These are phyloP conservation scores for Microcebus lehilahytsara DNA, from an alignment of 2,113 vertebrate species.

Conservation along the genomic window DNA sequence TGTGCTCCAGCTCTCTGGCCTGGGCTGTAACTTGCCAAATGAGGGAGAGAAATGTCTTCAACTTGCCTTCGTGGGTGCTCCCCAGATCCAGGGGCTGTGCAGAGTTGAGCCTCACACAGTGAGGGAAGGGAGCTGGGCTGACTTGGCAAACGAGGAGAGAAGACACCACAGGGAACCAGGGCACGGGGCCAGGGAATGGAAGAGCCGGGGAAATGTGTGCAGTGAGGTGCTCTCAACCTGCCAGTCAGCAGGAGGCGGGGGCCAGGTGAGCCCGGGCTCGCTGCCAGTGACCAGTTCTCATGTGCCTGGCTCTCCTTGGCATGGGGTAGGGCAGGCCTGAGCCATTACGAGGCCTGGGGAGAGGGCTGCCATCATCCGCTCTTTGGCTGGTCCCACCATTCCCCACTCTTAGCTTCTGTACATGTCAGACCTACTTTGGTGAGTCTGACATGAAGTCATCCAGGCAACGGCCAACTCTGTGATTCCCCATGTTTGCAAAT, in stretches of 20 bases:
- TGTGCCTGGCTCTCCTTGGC: neutral
- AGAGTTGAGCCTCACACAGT: neutral
- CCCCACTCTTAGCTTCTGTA: neutral
- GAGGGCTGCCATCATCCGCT: neutral
- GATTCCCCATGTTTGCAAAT: neutral
- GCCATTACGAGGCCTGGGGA: neutral
- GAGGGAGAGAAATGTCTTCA: neutral
- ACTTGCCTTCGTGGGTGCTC: neutral
- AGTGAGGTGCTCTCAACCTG: neutral
- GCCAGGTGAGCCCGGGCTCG: neutral
- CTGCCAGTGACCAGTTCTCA: neutral
- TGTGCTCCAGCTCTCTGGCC: neutral
- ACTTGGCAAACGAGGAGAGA: neutral
- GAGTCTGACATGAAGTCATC: neutral
- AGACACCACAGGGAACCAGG: neutral
- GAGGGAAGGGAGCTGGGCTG: neutral
- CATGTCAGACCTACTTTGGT: neutral
- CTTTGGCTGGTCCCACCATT: neutral
- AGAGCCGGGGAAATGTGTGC: neutral
- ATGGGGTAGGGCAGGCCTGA: too few species aligned
- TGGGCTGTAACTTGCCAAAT: neutral
- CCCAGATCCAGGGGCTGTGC: neutral
- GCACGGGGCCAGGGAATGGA: neutral
- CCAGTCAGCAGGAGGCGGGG: neutral
- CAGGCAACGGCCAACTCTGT: neutral